A percentile compares a stretch with the other conserved stretches of the same genome.
Evolutionary conservation across 2,888 invertebrate genomes (phyloP).

Genomic region (Selenia dentaria): DNA sequence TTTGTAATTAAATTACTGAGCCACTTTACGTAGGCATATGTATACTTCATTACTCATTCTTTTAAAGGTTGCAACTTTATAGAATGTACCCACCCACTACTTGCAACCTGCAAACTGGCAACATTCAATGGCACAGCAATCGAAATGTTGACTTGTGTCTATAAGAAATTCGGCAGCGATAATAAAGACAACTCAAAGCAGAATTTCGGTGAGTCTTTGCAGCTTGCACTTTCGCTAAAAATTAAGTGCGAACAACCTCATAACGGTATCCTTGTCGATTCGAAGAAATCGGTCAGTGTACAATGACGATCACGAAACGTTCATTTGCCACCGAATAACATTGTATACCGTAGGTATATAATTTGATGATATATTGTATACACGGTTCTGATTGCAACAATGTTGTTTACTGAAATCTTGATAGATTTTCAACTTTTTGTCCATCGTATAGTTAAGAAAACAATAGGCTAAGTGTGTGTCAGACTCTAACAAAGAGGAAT

Average conservation of each 20-base stretch:
- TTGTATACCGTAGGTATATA: no score
- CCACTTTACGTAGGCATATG: conserved; percentile 1
- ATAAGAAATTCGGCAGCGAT: conserved; percentile 2
- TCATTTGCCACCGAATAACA: conserved; percentile 14
- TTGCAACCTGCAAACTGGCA: no score
- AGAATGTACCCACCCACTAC: no score
- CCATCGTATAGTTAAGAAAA: no score
- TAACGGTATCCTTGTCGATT: conserved; percentile 35
- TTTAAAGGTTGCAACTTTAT: conserved; percentile 9
- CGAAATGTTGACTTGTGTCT: background rate
- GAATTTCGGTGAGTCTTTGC: conserved; percentile 18
- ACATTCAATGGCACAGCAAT: no score
- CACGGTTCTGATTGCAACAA: no score
- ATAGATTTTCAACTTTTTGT: no score
- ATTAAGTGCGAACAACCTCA: conserved; percentile 32
- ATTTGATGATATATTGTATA: no score
- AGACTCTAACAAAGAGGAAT: no score
- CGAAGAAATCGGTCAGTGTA: conserved; percentile 28
- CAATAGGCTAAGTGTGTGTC: no score
- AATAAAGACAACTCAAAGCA: conserved; percentile 20
- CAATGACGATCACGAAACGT: conserved; percentile 19
- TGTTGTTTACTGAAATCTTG: no score
- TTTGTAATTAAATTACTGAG: conserved; percentile 63
- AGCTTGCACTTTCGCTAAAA: conserved; percentile 30
- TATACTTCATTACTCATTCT: conserved; percentile 12